Percentiles rank a stretch among this genome's conserved stretches.
Conservation (phyloP, 2,113 vertebrate species). For the Myrmecobius fasciatus region DNA sequence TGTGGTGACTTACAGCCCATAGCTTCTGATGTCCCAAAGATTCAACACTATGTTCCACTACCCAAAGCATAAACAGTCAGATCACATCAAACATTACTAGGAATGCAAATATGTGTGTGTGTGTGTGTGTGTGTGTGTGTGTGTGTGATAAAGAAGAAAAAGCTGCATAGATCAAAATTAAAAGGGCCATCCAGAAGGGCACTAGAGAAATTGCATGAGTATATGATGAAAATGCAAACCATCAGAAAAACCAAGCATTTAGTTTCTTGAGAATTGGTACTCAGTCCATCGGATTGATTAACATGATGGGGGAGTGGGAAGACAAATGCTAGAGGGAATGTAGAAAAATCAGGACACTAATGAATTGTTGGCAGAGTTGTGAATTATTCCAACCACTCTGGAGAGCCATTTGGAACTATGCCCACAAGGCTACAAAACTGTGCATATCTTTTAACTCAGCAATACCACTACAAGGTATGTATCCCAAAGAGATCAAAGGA, state of each 20-base stretch:
- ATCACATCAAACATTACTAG: background rate
- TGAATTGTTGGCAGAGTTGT: background rate
- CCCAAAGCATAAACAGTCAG: background rate
- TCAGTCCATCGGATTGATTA: background rate
- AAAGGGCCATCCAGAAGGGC: constrained; percentile 95
- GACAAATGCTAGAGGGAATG: background rate
- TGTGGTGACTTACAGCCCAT: background rate
- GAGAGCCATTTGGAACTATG: background rate
- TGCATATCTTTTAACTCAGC: background rate
- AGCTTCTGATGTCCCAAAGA: background rate
- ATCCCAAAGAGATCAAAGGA: background rate
- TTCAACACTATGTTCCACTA: background rate
- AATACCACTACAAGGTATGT: background rate
- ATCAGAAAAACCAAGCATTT: constrained; percentile 95
- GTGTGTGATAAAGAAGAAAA: background rate
- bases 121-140: too few relatives aligned
- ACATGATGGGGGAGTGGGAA: background rate
- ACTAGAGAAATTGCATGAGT: constrained; percentile 94
- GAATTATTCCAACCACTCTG: background rate
- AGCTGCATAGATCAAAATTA: constrained; percentile 2
- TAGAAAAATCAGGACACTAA: background rate
- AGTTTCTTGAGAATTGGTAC: constrained; percentile 89
- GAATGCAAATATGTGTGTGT: too few relatives aligned
- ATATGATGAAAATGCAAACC: constrained; percentile 95
- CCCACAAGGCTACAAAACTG: background rate